phyloP scores from a whole-genome alignment of 2,797 vertebrate genomes.

The Cynodonichthys magdalenae region DNA sequence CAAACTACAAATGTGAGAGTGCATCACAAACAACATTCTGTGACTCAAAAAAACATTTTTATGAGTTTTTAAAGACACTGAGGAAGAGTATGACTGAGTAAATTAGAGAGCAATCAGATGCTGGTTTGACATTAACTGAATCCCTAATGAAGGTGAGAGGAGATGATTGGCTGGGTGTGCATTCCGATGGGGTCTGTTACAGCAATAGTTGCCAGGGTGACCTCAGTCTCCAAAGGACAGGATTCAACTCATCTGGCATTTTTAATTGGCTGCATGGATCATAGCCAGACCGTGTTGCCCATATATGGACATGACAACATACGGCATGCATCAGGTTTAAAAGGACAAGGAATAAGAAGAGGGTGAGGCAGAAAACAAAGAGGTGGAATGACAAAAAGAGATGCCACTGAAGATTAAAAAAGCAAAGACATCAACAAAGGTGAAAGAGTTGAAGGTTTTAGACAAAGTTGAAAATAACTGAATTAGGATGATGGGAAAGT shows the following conservation, averaged over 20 bases:
- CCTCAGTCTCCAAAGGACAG: slow-evolving; percentile 74
- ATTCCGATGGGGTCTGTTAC: slow-evolving; percentile 71
- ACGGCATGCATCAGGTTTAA: slow-evolving; percentile 52
- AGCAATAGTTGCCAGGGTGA: slow-evolving; percentile 65
- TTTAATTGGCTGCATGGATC: slow-evolving; percentile 70
- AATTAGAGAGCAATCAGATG: slow-evolving; percentile 41
- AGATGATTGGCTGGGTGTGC: slow-evolving; percentile 61
- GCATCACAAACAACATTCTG: slow-evolving; percentile 12
- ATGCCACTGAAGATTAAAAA: background rate
- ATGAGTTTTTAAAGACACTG: slow-evolving; percentile 16
- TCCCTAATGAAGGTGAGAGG: slow-evolving; percentile 78
- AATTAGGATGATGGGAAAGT: no score
- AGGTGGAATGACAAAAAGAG: background rate
- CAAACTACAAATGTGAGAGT: slow-evolving; percentile 4
- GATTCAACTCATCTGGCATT: slow-evolving; percentile 60
- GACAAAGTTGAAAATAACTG: background rate
- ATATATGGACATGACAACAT: slow-evolving; percentile 48
- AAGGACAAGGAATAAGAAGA: slow-evolving; percentile 50
- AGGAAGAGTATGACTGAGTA: slow-evolving; percentile 15
- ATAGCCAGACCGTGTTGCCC: slow-evolving; percentile 63
- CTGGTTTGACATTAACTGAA: slow-evolving; percentile 64
- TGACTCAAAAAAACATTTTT: background rate
- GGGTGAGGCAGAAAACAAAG: slow-evolving; percentile 1
- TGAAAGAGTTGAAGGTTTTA: background rate
- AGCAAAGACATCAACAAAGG: background rate